Conservation (phyloP, 1,140 invertebrate genomes). For the Drosophila mojavensis region DNA sequence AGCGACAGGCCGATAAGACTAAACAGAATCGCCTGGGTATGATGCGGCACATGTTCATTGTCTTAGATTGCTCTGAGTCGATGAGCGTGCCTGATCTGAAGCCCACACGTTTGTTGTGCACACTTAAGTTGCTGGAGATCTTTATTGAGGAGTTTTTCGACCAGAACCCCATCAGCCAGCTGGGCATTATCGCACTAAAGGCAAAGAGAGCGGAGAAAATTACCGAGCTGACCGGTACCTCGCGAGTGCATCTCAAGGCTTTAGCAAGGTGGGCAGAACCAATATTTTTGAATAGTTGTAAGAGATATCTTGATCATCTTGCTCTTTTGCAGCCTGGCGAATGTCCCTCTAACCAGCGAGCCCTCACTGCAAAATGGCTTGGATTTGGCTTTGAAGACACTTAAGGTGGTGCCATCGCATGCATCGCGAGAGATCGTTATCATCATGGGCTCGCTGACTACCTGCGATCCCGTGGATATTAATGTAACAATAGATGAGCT, state of each 20-base stretch:
- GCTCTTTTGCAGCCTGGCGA: conserved; percentile 85
- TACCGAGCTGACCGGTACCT: conserved; percentile 94
- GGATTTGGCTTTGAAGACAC: conserved; percentile 92
- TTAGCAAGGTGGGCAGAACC: conserved; percentile 84
- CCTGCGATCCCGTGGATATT: conserved; percentile 98
- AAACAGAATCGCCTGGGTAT: conserved; percentile 93
- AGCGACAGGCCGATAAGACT: conserved; percentile 89
- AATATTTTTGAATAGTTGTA: not conserved
- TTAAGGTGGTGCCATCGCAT: conserved; percentile 96
- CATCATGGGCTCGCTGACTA: conserved; percentile 96
- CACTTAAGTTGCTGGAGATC: conserved; percentile 95
- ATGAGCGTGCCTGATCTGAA: conserved; percentile 98
- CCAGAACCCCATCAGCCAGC: conserved; percentile 98
- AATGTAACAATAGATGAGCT: conserved; percentile 90
- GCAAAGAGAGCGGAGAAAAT: conserved; percentile 98
- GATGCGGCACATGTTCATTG: conserved; percentile 97
- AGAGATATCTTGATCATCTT: not conserved
- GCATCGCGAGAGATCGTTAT: conserved; percentile 96
- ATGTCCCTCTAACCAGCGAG: conserved; percentile 90
- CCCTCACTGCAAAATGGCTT: conserved; percentile 97
- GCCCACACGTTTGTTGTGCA: conserved; percentile 95
- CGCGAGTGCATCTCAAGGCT: conserved; percentile 91
- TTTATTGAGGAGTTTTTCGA: conserved; percentile 99
- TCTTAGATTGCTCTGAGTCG: conserved; percentile 96
- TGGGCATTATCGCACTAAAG: conserved; percentile 95